These are phyloP conservation scores for Diabrotica undecimpunctata DNA, from an alignment of 1,140 invertebrate species.

Conservation along the genomic window DNA sequence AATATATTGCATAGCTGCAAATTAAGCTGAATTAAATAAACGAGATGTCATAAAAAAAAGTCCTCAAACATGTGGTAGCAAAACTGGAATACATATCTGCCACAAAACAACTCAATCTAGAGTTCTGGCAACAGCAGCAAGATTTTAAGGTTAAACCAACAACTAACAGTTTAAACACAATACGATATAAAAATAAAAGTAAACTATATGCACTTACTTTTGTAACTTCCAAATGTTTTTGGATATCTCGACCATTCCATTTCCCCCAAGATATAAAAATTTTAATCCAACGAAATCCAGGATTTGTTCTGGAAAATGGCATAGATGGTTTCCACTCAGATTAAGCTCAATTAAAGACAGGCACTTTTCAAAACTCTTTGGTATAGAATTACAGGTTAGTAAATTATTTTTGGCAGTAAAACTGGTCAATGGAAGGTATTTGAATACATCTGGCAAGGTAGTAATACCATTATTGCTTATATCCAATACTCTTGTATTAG, in stretches of 20 bases:
- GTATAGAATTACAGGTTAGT: slow-evolving; percentile 74
- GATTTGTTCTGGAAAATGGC: slow-evolving; percentile 80
- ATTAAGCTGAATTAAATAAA: no score
- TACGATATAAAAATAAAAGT: no score
- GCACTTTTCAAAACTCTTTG: slow-evolving; percentile 70
- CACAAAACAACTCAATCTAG: no score
- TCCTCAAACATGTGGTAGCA: no score
- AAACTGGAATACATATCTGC: no score
- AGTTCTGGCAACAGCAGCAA: no score
- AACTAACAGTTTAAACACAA: no score
- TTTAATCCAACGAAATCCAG: slow-evolving; percentile 72
- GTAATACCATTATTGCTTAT: slow-evolving; percentile 83
- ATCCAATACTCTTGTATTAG: slow-evolving; percentile 72
- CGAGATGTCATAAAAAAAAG: no score
- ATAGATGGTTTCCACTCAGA: slow-evolving; percentile 86
- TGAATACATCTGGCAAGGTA: slow-evolving; percentile 69
- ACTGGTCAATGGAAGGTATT: slow-evolving; percentile 67
- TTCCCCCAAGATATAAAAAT: slow-evolving; percentile 87
- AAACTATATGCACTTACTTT: slow-evolving; percentile 53
- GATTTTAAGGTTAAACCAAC: no score
- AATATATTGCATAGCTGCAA: no score
- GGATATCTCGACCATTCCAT: slow-evolving; percentile 76
- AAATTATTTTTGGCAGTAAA: slow-evolving; percentile 86
- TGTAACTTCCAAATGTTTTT: slow-evolving; percentile 76
- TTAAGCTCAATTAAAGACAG: slow-evolving; percentile 75